A percentile compares a stretch with the other conserved stretches of the same genome.
Evolutionary conservation across 2,797 vertebrate species (phyloP).

Genomic region (Cyclopterus lumpus): DNA sequence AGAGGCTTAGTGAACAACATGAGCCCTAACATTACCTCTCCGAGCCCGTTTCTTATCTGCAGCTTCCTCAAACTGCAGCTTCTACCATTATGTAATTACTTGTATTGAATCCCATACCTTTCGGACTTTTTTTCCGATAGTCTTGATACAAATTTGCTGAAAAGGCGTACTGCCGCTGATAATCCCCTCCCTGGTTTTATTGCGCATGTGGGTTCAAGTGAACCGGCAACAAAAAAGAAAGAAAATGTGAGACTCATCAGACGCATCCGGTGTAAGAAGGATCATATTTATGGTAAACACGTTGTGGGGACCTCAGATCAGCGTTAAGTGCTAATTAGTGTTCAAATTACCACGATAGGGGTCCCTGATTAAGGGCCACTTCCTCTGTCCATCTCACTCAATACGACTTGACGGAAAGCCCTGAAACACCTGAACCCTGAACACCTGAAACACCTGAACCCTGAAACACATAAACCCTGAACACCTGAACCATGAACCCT

Average conservation of each 20-base stretch:
- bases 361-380: neutral
- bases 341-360: neutral
- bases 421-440: neutral
- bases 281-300: neutral
- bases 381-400: neutral
- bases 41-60: neutral
- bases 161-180: neutral
- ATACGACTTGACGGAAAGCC: neutral
- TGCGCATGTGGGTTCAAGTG: no score
- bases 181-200: neutral
- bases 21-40: neutral
- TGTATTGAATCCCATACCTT: neutral
- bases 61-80: neutral
- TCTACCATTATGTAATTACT: neutral
- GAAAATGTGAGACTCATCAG: no score
- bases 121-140: neutral
- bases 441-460: no score
- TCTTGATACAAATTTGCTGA: no score
- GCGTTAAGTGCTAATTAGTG: neutral
- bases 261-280: neutral
- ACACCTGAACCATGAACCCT: no score
- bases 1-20: neutral
- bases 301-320: neutral
- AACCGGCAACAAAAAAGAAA: no score
- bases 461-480: no score